Evolutionary conservation across 64 coral and sea anemone genomes (phyloP).

Genomic region (Montipora efflorescens): DNA sequence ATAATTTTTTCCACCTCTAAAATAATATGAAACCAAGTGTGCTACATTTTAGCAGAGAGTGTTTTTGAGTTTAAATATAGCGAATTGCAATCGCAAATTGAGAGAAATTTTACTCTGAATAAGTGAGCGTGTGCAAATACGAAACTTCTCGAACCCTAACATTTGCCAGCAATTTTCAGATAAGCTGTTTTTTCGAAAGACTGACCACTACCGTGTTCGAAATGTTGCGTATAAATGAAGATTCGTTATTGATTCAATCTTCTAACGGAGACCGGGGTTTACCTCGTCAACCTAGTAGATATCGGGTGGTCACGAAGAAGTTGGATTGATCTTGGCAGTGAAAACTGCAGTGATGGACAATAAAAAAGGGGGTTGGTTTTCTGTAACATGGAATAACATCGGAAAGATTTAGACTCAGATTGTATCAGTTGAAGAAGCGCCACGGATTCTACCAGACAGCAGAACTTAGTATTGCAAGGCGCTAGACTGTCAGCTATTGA

Average conservation of each 20-base stretch:
- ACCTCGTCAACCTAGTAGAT: neutral
- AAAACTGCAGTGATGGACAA: neutral
- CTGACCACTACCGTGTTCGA: too few species aligned
- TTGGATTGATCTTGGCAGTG: neutral
- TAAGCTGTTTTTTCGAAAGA: too few species aligned
- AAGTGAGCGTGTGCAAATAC: too few species aligned
- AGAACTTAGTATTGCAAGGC: conserved; percentile 23
- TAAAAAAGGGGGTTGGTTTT: neutral
- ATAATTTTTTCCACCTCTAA: neutral
- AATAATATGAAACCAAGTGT: neutral
- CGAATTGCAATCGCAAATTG: too few species aligned
- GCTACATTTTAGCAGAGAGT: too few species aligned
- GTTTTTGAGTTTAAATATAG: too few species aligned
- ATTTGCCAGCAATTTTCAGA: too few species aligned
- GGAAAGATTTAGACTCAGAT: neutral
- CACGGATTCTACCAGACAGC: conserved; percentile 35
- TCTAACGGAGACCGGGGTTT: too few species aligned
- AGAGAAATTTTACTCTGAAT: too few species aligned
- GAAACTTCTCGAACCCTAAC: too few species aligned
- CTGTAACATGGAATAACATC: neutral
- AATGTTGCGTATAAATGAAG: too few species aligned
- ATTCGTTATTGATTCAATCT: too few species aligned
- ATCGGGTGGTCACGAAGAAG: neutral
- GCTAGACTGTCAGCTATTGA: conserved; percentile 35
- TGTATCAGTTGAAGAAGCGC: conserved; percentile 8